Conservation (phyloP, 1,140 invertebrate genomes). For the Cydia fagiglandana region DNA sequence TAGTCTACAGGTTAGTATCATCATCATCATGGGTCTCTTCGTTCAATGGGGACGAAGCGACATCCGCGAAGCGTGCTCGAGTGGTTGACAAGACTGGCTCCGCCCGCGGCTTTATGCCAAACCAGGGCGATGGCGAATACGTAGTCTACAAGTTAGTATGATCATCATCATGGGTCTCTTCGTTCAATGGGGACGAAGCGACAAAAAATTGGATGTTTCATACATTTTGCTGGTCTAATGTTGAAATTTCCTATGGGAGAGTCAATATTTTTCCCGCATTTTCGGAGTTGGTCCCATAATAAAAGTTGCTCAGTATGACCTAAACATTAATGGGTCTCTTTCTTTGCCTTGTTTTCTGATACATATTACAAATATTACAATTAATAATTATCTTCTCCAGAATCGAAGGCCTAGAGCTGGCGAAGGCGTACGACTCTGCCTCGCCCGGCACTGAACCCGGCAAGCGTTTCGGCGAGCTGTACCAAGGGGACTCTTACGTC, state of each 20-base stretch:
- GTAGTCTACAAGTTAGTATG: slow-evolving; percentile 40
- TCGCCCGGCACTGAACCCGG: slow-evolving; percentile 42
- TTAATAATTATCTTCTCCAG: slow-evolving; percentile 25
- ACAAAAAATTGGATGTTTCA: too few species aligned
- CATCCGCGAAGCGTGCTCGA: slow-evolving; percentile 39
- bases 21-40: too few species aligned
- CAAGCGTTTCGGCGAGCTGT: slow-evolving; percentile 82
- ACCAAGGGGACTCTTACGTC: slow-evolving; percentile 87
- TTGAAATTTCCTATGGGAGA: too few species aligned
- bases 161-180: too few species aligned
- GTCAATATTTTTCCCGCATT: too few species aligned
- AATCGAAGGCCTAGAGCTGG: slow-evolving; percentile 42
- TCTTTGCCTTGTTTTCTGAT: too few species aligned
- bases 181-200: slow-evolving; percentile 40
- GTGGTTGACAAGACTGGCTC: slow-evolving; percentile 44
- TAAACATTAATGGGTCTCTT: too few species aligned
- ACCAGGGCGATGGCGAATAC: slow-evolving; percentile 81
- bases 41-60: slow-evolving; percentile 40
- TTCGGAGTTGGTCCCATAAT: too few species aligned
- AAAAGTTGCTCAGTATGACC: too few species aligned
- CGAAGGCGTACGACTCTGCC: slow-evolving; percentile 38
- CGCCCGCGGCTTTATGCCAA: slow-evolving; percentile 84
- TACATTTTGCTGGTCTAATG: too few species aligned
- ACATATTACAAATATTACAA: too few species aligned
- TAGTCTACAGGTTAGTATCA: slow-evolving; percentile 40